These are phyloP conservation scores for Myoxocephalus aenaeus DNA, from an alignment of 2,797 vertebrate species.

Conservation along the genomic window DNA sequence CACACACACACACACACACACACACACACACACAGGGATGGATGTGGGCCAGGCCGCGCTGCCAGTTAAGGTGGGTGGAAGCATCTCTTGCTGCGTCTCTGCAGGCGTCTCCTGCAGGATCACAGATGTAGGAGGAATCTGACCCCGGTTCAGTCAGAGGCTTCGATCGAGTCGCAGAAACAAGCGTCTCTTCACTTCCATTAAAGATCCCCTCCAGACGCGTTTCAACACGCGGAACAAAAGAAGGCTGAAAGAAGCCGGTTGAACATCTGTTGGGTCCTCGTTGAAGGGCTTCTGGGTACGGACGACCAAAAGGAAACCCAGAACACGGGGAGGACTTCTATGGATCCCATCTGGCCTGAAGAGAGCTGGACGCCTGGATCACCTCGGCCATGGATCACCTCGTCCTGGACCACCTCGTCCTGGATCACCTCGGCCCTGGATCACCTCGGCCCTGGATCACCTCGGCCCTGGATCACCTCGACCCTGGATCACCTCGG, in stretches of 20 bases:
- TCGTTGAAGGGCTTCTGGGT: background rate
- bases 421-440: no score
- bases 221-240: no score
- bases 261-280: background rate
- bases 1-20: no score
- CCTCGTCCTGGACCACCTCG: no score
- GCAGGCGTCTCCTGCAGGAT: conserved; percentile 37
- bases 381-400: no score
- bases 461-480: no score
- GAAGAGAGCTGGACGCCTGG: background rate
- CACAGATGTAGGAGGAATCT: conserved; percentile 11
- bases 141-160: background rate
- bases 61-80: conserved; percentile 31
- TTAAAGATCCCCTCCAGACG: background rate
- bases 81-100: conserved; percentile 28
- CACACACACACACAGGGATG: conserved; percentile 19
- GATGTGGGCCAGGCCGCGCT: conserved; percentile 1
- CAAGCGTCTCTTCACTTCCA: background rate
- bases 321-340: no score
- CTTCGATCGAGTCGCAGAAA: background rate
- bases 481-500: no score
- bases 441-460: no score
- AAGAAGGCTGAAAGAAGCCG: background rate
- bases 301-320: background rate
- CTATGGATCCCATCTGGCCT: background rate